Evolutionary conservation across 2,113 vertebrate species (phyloP), one percentile per base, ranked within the genome.

Genomic region (Scolopax mira): DNA sequence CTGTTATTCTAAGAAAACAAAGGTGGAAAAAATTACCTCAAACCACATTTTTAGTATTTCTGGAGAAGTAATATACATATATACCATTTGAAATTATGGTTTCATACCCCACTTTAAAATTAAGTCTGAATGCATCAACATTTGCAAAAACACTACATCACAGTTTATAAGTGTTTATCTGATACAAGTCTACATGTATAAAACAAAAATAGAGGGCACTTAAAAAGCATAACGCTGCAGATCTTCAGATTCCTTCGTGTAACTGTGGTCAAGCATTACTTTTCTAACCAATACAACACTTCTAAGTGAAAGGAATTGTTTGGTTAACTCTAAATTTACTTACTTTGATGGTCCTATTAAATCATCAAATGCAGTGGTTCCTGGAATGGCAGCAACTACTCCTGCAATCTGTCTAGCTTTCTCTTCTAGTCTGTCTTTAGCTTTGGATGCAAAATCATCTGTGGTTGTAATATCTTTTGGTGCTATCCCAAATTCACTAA

Each of bases 401-500:
- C 98, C 98, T 60, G 96, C 98, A 88, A 99, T 91, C 37, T 98
- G 98, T 67, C 98, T 97, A 42, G 99, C 99, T 64, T 99, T 99
- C 86, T 99, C 99, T 77, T 96, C 95, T 52, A 98, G 97, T 81
- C 80, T 96, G 58, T 99, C 98, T 78, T 97, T 98, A 90, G 97
- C 97, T 93, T 98, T 97, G 28, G 99, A 99, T 21, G 98, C 97
- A 97, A 99, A 99, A 90, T 99, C 98, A 61, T 98, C 98, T 8
- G 98, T 99, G 51, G 99, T 99, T 55, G 98, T 98, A 96, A 99
- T 99, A 18, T 98, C 97, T 83, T 96, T 97, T 30, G 99, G 99
- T 31, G 99, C 99, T 81, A 99, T 99, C 54, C 99, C 99, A 91
- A 99, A 99, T 96, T 99, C 99, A 80, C 99, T 85, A 19, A 99